Conservation (phyloP, 2,797 vertebrate genomes). For the Acanthornis magna region DNA sequence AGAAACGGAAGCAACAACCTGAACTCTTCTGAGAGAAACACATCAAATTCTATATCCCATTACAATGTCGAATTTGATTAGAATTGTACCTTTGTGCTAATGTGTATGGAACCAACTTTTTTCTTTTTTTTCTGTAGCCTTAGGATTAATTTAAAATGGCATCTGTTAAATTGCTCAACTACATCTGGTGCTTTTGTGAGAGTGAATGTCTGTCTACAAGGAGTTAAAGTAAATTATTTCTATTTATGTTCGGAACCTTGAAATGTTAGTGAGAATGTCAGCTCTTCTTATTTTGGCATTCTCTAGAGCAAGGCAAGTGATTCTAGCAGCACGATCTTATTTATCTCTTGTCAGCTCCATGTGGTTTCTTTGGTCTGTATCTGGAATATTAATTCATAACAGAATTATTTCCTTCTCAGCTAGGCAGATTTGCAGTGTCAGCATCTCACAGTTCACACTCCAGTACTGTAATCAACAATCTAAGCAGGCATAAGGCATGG, state of each 20-base stretch:
- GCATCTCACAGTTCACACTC: background rate
- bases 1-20: background rate
- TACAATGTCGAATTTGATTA: background rate
- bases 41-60: background rate
- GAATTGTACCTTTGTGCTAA: background rate
- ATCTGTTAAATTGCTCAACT: constrained; percentile 39
- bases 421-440: constrained; percentile 20
- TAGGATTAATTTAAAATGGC: constrained; percentile 42
- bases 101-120: background rate
- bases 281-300: constrained; percentile 10
- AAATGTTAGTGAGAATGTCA: constrained; percentile 26
- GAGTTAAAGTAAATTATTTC: constrained; percentile 39
- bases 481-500: background rate
- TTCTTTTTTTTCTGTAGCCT: background rate
- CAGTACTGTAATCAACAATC: background rate
- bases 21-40: background rate
- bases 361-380: constrained; percentile 25
- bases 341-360: constrained; percentile 35
- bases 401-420: constrained; percentile 39
- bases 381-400: constrained; percentile 46
- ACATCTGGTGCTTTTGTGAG: background rate
- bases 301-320: background rate
- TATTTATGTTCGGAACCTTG: constrained; percentile 36
- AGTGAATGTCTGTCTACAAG: background rate
- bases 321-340: constrained; percentile 36